Evolutionary conservation across 1,140 invertebrate species (phyloP), one percentile per base, ranked within the genome.

Genomic region (Zaprionus ornatus): DNA sequence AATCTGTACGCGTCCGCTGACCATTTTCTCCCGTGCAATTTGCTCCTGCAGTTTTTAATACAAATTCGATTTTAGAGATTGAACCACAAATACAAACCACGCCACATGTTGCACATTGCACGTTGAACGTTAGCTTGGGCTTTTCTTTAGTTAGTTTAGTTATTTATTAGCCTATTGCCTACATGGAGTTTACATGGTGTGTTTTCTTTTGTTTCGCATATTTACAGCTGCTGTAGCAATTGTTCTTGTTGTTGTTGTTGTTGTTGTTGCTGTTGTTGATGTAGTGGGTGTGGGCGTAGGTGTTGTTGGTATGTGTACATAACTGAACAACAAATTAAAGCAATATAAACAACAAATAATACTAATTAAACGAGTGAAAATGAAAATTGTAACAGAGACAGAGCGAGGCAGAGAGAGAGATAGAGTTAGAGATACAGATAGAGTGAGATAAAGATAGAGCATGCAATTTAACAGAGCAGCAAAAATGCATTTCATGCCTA

Each of bases 1-100:
- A 71, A 98, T 95, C 93, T 97, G 97, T 21, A 97, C 95, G 19
- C 97, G 94, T 19, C 96, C 96, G 29, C 94, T 95, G 65, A 97
- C 95, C 80, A 95, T 95, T 67, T 95, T 94, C 91, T 97, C 96
- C 35, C 96, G 95, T 4, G 95, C 95, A 57, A 96, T 93, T 94
- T 96, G 95, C 91, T 97, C 96, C 94, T 96, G 71, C 52, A 66
- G 72, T 79, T 82, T 82, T 12, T n/a, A 9, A 27, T 63, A 70
- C 7, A 17, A 45, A 45, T 45, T 17, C 40, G 40, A 45, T 45
- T 17, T 45, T 45, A 45, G 40, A 9, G 40, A 3, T n/a, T 17
- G 40, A 45, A 9, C 40, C 6, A n/a, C n/a, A 17, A 17, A 45
- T 19, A n/a, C 15, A 17, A 45, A 45, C 6, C 40, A 9, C 5